phyloP scores from a whole-genome alignment of 1,140 invertebrate species.

The Stratiolaelaps scimitus region DNA sequence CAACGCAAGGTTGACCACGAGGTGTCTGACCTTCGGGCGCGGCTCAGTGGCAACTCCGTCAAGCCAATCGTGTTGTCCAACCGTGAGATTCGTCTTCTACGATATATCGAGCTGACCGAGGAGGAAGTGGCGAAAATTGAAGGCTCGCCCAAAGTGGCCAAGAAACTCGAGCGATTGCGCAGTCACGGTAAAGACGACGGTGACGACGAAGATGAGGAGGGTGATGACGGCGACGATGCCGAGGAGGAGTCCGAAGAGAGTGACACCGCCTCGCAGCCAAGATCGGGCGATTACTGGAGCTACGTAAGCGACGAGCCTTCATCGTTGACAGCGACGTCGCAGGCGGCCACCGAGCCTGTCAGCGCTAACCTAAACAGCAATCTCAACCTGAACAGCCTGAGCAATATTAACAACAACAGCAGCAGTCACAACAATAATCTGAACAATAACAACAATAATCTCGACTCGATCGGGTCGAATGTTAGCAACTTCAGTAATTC shows the following conservation, averaged over 20 bases:
- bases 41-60: slow-evolving; percentile 51
- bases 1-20: slow-evolving; percentile 78
- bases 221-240: slow-evolving; percentile 43
- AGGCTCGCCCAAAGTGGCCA: slow-evolving; percentile 78
- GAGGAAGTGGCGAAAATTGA: slow-evolving; percentile 83
- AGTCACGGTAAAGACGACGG: slow-evolving; percentile 49
- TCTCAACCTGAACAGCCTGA: not conserved
- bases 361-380: slow-evolving; percentile 2
- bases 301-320: slow-evolving; percentile 53
- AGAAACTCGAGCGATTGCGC: slow-evolving; percentile 77
- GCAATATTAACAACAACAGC: not conserved
- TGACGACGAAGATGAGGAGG: slow-evolving; percentile 52
- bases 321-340: slow-evolving; percentile 32
- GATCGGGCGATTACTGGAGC: slow-evolving; percentile 32
- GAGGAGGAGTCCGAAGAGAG: slow-evolving; percentile 30
- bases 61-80: slow-evolving; percentile 74
- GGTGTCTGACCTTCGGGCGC: slow-evolving; percentile 67
- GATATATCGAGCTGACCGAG: slow-evolving; percentile 78
- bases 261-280: slow-evolving; percentile 43
- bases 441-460: slow-evolving; percentile 3
- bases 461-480: not conserved
- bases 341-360: slow-evolving; percentile 31
- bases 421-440: not conserved
- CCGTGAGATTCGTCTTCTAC: slow-evolving; percentile 71
- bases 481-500: not conserved